Base-by-base conservation (phyloP, 30 jellyfish, hydroid and myxozoan genomes). In the Aurelia aurita complex sp. Pacific region DNA sequence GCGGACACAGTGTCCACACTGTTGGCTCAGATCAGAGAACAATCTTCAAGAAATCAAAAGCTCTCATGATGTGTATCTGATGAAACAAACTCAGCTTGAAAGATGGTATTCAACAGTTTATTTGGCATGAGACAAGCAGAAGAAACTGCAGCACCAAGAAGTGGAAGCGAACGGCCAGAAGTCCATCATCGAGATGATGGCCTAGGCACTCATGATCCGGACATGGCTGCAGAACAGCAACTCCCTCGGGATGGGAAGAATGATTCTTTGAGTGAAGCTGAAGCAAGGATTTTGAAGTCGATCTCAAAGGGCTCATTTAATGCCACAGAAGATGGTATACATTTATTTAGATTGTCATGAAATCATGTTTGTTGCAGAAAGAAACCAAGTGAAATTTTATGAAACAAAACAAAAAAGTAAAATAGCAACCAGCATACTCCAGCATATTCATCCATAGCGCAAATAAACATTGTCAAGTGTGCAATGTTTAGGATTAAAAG, bases 101-200 rank as follows among this genome's bases (percentile, higher is more conserved):
- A 18, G 55, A 84, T 84, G 93, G 93, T 84, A 4, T 84, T 84
- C 85, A 84, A 63, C 77, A 84, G 93, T 59, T 77, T 84, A 65
- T 84, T 84, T 52, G 93, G 93, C 4, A 46, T 84, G 36, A 73
- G 65, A 18, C 77, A 69, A 54, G 18, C 76, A 57, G 77, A 69
- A 40, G 83, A 69, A 67, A 40, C n/a, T 3, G 93, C 69, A 32
- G 82, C 29, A 12, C 17, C 73, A 32, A 16, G 68, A 50, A 10
- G 68, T 7, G 53, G 87, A 32, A 5, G 77, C 60, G 42, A 50
- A 54, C 71, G 34, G n/a, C 73, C 53, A 35, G 64, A 19, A 35
- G 57, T 8, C 14, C 57, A 4, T 46, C 57, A 46, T 46, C 57
- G 57, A 46, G 57, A 46, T 46, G 8, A 0, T 43, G 57, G 57